These are phyloP conservation scores for Prolemur simus DNA, from an alignment of 2,113 vertebrate species.

Conservation along the genomic window DNA sequence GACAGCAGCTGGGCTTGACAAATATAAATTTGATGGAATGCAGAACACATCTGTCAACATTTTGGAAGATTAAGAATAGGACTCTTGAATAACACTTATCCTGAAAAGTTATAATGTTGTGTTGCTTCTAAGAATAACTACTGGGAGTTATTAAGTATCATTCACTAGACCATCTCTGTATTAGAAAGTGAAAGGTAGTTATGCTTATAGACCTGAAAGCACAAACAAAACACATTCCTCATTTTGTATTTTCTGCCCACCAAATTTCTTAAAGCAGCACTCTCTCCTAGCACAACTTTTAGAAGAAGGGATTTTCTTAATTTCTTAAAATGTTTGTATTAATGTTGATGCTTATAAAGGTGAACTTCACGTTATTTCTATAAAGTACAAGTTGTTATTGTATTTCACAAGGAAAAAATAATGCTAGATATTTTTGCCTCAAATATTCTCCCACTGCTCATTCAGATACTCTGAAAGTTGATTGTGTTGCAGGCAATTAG, in stretches of 20 bases:
- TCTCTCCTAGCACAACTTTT: not conserved
- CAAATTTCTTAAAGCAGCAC: not conserved
- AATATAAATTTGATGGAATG: not conserved
- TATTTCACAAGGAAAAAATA: not conserved
- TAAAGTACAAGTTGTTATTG: not conserved
- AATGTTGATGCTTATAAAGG: not conserved
- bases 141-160: not conserved
- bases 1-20: slow-evolving; percentile 23
- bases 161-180: not conserved
- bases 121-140: slow-evolving; percentile 10
- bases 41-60: not conserved
- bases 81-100: slow-evolving; percentile 27
- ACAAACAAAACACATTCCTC: not conserved
- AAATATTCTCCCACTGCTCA: not conserved
- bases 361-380: not conserved
- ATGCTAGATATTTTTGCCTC: not conserved
- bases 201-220: not conserved
- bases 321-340: not conserved
- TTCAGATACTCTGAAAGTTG: not conserved
- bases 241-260: not conserved
- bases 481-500: too few relatives aligned
- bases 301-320: not conserved
- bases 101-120: not conserved
- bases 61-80: slow-evolving; percentile 41
- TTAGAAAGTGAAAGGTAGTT: not conserved